Percentiles rank a stretch among this genome's conserved stretches.
These are phyloP conservation scores for Rugalucina vietnamica DNA, from an alignment of 2,888 invertebrate genomes.

Conservation along the genomic window DNA sequence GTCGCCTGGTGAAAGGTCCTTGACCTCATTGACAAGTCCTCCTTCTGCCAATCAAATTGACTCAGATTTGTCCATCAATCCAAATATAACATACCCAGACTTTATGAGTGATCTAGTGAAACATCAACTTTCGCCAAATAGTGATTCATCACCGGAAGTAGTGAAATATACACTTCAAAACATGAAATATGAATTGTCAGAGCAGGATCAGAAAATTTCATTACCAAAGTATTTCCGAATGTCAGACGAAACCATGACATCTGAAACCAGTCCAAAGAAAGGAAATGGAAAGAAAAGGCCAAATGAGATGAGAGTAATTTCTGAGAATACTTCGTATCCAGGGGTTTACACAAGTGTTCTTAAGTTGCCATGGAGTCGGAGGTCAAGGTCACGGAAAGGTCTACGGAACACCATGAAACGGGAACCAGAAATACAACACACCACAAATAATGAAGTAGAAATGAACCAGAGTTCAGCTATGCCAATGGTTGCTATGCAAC, in stretches of 20 bases:
- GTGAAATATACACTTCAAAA: background rate
- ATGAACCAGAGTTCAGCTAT: no score
- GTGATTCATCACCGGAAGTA: background rate
- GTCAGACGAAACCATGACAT: slow-evolving; percentile 2
- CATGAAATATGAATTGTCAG: background rate
- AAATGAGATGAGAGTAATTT: slow-evolving; percentile 75
- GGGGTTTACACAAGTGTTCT: slow-evolving; percentile 80
- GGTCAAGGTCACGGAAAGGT: slow-evolving; percentile 61
- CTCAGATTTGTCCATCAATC: slow-evolving; percentile 14
- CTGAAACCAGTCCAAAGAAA: slow-evolving; percentile 15
- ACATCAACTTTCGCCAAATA: slow-evolving; percentile 4
- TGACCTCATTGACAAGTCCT: background rate
- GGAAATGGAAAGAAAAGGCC: slow-evolving; percentile 30
- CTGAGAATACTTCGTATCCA: slow-evolving; percentile 74
- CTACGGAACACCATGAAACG: background rate
- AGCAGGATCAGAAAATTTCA: slow-evolving; percentile 4
- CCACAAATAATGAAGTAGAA: background rate
- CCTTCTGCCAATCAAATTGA: background rate
- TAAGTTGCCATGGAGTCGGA: slow-evolving; percentile 77
- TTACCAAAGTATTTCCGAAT: slow-evolving; percentile 27
- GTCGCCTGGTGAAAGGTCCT: slow-evolving; percentile 1
- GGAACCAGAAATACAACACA: background rate
- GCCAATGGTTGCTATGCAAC: background rate
- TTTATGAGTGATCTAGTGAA: slow-evolving; percentile 23
- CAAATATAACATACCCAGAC: slow-evolving; percentile 27